Conservation (phyloP, 2,113 vertebrate genomes). For the Malurus melanocephalus region DNA sequence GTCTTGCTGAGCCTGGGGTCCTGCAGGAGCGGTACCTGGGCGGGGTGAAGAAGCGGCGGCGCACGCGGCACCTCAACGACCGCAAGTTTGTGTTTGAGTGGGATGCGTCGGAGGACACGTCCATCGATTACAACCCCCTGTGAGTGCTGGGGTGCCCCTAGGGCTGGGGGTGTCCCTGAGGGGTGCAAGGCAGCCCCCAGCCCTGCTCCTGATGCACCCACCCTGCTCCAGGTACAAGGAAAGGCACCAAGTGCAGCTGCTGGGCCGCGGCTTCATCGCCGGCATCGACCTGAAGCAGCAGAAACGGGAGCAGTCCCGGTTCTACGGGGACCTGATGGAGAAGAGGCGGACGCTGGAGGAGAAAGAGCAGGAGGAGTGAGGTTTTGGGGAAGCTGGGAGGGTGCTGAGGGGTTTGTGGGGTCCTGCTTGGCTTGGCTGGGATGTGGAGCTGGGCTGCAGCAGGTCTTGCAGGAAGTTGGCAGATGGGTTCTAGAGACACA, state of each 20-base stretch:
- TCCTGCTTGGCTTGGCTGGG: not conserved
- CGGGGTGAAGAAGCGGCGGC: conserved; percentile 89
- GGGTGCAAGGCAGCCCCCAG: not conserved
- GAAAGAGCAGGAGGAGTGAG: conserved; percentile 98
- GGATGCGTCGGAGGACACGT: conserved; percentile 95
- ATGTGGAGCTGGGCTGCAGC: not conserved
- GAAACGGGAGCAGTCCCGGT: conserved; percentile 93
- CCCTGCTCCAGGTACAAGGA: conserved; percentile 86
- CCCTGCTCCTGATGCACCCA: not conserved
- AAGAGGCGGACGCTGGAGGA: conserved; percentile 93
- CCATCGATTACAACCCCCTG: conserved; percentile 94
- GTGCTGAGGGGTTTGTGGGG: rapidly evolving
- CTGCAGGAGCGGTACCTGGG: conserved; percentile 92
- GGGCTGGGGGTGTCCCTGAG: not conserved
- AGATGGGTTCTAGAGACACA: not conserved
- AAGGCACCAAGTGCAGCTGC: conserved; percentile 91
- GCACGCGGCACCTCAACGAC: conserved; percentile 94
- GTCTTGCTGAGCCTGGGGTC: not conserved
- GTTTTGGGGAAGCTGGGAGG: not conserved
- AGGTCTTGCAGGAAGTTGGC: rapidly evolving
- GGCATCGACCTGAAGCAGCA: conserved; percentile 97
- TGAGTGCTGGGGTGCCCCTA: conserved; percentile 62
- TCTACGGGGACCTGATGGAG: conserved; percentile 97
- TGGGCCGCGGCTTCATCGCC: conserved; percentile 93
- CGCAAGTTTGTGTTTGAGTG: conserved; percentile 98